Percentiles rank a stretch among this genome's conserved stretches.
These are phyloP conservation scores for Melanerpes formicivorus DNA, from an alignment of 2,113 vertebrate genomes.

Conservation along the genomic window DNA sequence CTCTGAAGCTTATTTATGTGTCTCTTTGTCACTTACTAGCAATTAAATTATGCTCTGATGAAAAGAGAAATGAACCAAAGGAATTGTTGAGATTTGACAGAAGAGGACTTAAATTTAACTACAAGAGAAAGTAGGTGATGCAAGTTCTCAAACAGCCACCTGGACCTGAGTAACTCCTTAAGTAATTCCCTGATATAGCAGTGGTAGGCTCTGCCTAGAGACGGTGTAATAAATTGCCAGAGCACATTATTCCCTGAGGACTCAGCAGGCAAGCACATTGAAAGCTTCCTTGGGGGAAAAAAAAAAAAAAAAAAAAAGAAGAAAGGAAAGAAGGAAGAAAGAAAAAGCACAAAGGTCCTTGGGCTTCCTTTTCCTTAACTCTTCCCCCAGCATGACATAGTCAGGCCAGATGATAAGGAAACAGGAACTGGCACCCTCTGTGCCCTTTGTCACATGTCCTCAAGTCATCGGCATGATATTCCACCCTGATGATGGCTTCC, in stretches of 20 bases:
- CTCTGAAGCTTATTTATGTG: background rate
- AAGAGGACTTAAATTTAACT: conserved; percentile 44
- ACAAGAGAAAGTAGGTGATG: conserved; percentile 32
- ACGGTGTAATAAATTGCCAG: conserved; percentile 21
- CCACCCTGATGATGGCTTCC: background rate
- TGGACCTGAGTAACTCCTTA: conserved; percentile 56
- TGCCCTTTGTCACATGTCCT: fast-evolving
- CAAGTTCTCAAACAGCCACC: conserved; percentile 43
- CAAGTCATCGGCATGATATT: fast-evolving
- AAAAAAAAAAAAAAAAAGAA: background rate
- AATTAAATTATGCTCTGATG: conserved; percentile 13
- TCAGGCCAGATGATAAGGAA: background rate
- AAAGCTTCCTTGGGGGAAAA: background rate
- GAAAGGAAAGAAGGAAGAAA: fast-evolving
- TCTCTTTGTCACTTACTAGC: conserved; percentile 1
- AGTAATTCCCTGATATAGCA: conserved; percentile 49
- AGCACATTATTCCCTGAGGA: conserved; percentile 8
- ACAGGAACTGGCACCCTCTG: background rate
- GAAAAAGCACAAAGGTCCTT: background rate
- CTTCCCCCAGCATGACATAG: background rate
- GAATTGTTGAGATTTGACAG: background rate
- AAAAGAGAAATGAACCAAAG: conserved; percentile 32
- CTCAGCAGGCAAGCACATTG: background rate
- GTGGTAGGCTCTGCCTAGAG: conserved; percentile 18
- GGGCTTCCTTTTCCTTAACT: background rate